Evolutionary conservation across 2,888 invertebrate genomes (phyloP).

Genomic region (Watsonalla binaria): DNA sequence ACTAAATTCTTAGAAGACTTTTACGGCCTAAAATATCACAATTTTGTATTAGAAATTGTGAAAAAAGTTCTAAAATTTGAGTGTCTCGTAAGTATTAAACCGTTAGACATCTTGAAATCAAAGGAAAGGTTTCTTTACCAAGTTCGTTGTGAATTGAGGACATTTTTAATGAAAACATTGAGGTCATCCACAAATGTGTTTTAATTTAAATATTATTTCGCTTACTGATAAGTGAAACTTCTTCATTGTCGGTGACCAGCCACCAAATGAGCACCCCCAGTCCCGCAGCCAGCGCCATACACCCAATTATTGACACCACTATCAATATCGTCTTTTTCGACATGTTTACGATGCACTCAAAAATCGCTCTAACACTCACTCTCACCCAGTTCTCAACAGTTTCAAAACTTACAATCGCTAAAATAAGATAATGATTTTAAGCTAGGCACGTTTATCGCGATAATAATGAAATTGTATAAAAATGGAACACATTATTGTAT

Average conservation of each 20-base stretch:
- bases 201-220: conserved; percentile 7
- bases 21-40: no score
- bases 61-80: no score
- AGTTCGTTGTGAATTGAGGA: no score
- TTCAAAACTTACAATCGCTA: background rate
- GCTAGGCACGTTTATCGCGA: no score
- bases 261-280: conserved; percentile 44
- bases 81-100: no score
- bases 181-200: background rate
- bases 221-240: conserved; percentile 23
- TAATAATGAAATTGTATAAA: no score
- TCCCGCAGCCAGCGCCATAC: conserved; percentile 27
- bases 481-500: no score
- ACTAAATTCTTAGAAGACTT: no score
- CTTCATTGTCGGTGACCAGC: conserved; percentile 26
- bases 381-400: background rate
- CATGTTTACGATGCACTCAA: conserved; percentile 12
- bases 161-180: no score
- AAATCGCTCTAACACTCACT: background rate
- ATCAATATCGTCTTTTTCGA: conserved; percentile 26
- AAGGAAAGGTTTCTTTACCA: no score
- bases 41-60: no score
- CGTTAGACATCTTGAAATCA: no score
- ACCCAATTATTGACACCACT: conserved; percentile 23
- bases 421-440: background rate